Evolutionary conservation across 2,888 invertebrate genomes (phyloP).

Genomic region (Parnassius apollo): DNA sequence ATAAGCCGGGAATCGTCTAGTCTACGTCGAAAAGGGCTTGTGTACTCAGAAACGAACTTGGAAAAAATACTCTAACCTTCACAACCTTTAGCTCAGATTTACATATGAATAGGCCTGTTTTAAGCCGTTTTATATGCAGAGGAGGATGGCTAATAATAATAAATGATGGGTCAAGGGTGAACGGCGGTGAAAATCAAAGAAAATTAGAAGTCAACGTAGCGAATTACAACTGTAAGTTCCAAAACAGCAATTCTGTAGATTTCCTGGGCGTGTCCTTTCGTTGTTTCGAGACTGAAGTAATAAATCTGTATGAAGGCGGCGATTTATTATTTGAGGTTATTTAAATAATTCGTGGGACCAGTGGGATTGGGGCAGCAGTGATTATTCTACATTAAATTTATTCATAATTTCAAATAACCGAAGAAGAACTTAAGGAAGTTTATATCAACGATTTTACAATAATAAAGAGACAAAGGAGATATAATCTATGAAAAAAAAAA

Average conservation of each 20-base stretch:
- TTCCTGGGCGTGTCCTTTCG: conserved; percentile 25
- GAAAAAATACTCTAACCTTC: conserved; percentile 4
- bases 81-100: conserved; percentile 11
- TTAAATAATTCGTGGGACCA: conserved; percentile 21
- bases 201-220: conserved; percentile 42
- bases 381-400: no score
- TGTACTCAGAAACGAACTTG: conserved; percentile 21
- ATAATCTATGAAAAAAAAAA: no score
- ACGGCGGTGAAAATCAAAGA: conserved; percentile 52
- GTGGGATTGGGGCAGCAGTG: not conserved
- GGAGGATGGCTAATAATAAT: conserved; percentile 58
- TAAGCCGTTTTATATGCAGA: not conserved
- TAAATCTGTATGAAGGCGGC: conserved; percentile 22
- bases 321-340: conserved; percentile 25
- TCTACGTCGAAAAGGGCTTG: conserved; percentile 38
- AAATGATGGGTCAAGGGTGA: conserved; percentile 74
- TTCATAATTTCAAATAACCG: no score
- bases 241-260: conserved; percentile 26
- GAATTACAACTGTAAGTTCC: conserved; percentile 30
- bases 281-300: conserved; percentile 27
- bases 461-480: no score
- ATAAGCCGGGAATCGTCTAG: conserved; percentile 45
- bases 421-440: not conserved
- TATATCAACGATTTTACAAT: no score
- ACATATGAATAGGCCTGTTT: not conserved